Evolutionary conservation across 1,140 invertebrate species (phyloP), one percentile per base, ranked within the genome.

Genomic region (Nylanderia fulva): DNA sequence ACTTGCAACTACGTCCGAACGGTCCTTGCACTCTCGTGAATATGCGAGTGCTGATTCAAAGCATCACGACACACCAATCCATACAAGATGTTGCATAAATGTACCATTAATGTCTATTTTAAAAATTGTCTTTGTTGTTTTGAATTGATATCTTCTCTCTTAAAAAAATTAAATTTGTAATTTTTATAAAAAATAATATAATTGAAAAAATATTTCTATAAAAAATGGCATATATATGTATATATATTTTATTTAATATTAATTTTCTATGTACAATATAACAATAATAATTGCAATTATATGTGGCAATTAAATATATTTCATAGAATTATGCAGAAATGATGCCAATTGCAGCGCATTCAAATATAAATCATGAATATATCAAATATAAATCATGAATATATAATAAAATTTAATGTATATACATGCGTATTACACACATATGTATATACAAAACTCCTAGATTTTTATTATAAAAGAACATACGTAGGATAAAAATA

Each of bases 1-100:
- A 60, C 60, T 27, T 72, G 79, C 83, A 56, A 60, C 60, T 79
- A 54, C 60, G 4, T 56, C 24, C 61, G 21, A 74, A 85, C 86
- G 79, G 80, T 85, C 71, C 74, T 58, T 90, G 85, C 86, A 89
- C 88, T 85, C 60, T 64, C 42, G 33, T 54, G 36, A 85, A 21
- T 18, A 21, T 63, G 45, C 36, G 45, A 82, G 33, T 82, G n/a
- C 42, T 36, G n/a, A 56, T 39, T 15, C 42, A 64, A 56, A 63
- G 74, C 33, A 15, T 75, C 33, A 29, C 29, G 68, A 72, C 52
- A 56, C 33, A 11, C 74, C 11, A 18, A n/a, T 54, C 54, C n/a
- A 21, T 56, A n/a, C n/a, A 27, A 56, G 69, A 69, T 24, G 15
- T 76, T 77, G 56, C 75, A 61, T 86, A 80, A 42, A 84, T 48